Evolutionary conservation across 2,888 invertebrate species (phyloP).

Genomic region (Dinocampus coccinellae): DNA sequence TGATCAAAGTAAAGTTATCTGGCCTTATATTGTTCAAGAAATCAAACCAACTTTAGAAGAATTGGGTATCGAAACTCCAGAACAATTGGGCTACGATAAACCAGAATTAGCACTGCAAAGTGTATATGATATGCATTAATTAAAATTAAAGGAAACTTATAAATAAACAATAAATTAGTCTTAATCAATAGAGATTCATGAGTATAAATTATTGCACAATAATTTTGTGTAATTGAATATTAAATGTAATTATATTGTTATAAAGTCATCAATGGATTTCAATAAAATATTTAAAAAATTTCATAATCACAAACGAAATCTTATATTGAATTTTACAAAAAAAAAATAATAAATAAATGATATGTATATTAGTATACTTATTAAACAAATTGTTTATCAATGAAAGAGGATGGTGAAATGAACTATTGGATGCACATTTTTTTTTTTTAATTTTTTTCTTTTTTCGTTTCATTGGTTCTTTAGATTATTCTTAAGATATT

Average conservation of each 20-base stretch:
- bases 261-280: neutral
- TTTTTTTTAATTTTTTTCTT: conserved; percentile 53
- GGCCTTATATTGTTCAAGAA: conserved; percentile 90
- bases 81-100: conserved; percentile 96
- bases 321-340: neutral
- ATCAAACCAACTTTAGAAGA: conserved; percentile 93
- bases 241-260: conserved; percentile 17
- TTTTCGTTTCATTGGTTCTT: conserved; percentile 48
- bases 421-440: conserved; percentile 54
- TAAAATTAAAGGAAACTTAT: conserved; percentile 24
- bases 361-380: neutral
- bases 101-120: conserved; percentile 90
- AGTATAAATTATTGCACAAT: neutral
- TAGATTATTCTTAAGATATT: conserved; percentile 51
- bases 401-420: conserved; percentile 41
- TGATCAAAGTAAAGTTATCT: conserved; percentile 79
- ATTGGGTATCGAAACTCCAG: conserved; percentile 92
- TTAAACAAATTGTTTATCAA: neutral
- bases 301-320: neutral
- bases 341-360: too few species aligned
- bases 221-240: neutral
- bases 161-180: conserved; percentile 23
- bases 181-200: conserved; percentile 5
- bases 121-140: conserved; percentile 77
- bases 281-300: neutral